phyloP scores from a whole-genome alignment of 2,797 vertebrate species.

The Chaenodraco wilsoni region DNA sequence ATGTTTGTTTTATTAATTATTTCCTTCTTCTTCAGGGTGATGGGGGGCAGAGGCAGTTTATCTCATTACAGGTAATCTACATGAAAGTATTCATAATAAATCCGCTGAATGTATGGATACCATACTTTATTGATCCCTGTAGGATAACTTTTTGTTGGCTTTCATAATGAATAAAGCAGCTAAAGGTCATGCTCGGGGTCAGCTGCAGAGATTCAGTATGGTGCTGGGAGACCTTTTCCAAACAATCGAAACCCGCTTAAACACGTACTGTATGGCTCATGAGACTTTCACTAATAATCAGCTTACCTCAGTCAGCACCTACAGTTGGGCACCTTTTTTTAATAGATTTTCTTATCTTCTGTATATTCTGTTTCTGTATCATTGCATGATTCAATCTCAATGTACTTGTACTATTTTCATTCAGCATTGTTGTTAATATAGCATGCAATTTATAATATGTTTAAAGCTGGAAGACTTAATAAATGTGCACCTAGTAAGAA shows the following conservation, averaged over 20 bases:
- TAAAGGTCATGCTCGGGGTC: constrained; percentile 61
- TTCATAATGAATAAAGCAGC: constrained; percentile 59
- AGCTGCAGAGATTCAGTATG: constrained; percentile 23
- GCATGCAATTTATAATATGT: background rate
- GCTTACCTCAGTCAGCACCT: too few relatives aligned
- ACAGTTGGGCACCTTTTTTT: background rate
- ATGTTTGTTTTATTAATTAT: constrained; percentile 23
- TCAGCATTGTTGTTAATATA: too few relatives aligned
- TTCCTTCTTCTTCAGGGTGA: constrained; percentile 49
- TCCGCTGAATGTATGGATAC: constrained; percentile 47
- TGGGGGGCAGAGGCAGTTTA: constrained; percentile 51
- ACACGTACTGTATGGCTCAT: constrained; percentile 18
- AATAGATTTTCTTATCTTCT: constrained; percentile 2
- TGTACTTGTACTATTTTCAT: constrained; percentile 5
- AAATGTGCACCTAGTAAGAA: background rate
- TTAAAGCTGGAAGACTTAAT: background rate
- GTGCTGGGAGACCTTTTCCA: constrained; percentile 25
- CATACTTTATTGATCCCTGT: constrained; percentile 65
- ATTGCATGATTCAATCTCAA: constrained; percentile 18
- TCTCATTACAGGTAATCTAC: constrained; percentile 70
- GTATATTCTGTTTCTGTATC: constrained; percentile 11
- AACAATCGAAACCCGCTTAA: constrained; percentile 18
- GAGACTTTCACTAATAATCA: constrained; percentile 35
- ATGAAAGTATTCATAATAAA: constrained; percentile 66
- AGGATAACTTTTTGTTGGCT: constrained; percentile 58